These are phyloP conservation scores for Myripristis jacobus DNA, from an alignment of 2,797 vertebrate species.

Conservation along the genomic window DNA sequence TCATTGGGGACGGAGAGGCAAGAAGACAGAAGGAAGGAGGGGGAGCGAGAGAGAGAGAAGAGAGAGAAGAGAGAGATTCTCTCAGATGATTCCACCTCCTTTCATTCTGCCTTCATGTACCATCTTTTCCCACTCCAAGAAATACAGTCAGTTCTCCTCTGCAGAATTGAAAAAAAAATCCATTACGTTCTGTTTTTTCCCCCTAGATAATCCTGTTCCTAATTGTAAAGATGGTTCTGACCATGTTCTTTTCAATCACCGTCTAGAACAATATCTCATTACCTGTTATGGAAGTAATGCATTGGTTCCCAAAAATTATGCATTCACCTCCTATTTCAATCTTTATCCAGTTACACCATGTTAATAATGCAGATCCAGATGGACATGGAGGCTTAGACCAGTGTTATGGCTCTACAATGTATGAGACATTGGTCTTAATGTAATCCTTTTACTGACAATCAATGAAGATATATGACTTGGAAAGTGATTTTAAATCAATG, in stretches of 20 bases:
- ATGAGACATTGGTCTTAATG: too few species aligned
- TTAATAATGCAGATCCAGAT: constrained; percentile 10
- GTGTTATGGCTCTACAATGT: too few species aligned
- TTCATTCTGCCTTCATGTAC: constrained; percentile 30
- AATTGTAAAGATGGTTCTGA: not conserved
- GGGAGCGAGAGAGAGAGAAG: constrained; percentile 5
- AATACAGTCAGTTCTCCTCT: constrained; percentile 18
- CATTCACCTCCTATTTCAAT: constrained; percentile 12
- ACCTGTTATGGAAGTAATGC: constrained; percentile 8
- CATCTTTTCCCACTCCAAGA: constrained; percentile 36
- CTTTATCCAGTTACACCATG: not conserved
- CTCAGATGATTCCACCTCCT: constrained; percentile 41
- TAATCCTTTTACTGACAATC: too few species aligned
- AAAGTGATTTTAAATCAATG: too few species aligned
- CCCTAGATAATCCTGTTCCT: too few species aligned
- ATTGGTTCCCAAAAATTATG: constrained; percentile 19
- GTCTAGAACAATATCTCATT: too few species aligned
- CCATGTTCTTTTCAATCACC: constrained; percentile 24
- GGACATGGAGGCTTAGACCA: not conserved
- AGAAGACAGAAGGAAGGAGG: not conserved
- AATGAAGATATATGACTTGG: too few species aligned
- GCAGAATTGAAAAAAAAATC: constrained; percentile 29
- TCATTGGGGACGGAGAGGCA: constrained; percentile 23
- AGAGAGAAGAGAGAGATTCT: constrained; percentile 37
- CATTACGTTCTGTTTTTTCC: not conserved